These are phyloP conservation scores for Nomada lathburiana DNA, from an alignment of 2,888 invertebrate species.

Conservation along the genomic window DNA sequence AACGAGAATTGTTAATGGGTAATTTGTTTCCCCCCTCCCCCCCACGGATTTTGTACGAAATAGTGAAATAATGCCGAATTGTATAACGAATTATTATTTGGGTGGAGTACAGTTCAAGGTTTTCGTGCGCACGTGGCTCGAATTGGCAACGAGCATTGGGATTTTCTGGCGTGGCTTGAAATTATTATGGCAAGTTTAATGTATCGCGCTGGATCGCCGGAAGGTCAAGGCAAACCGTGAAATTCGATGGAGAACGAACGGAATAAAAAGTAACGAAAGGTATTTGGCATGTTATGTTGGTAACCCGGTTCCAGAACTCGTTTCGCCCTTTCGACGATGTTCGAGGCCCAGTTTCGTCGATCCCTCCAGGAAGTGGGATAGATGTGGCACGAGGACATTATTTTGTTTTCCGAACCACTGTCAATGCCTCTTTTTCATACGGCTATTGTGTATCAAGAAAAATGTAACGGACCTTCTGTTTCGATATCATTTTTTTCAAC, in stretches of 20 bases:
- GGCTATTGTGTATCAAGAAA: too few relatives aligned
- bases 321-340: conserved; percentile 70
- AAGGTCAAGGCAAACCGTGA: not conserved
- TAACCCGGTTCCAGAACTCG: conserved; percentile 80
- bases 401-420: conserved; percentile 14
- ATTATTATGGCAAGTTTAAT: too few relatives aligned
- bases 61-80: not conserved
- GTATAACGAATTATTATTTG: too few relatives aligned
- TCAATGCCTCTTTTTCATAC: not conserved
- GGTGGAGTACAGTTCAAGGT: too few relatives aligned
- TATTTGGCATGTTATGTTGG: conserved; percentile 69
- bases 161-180: too few relatives aligned
- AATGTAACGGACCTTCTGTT: too few relatives aligned
- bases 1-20: conserved; percentile 14
- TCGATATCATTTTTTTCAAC: too few relatives aligned
- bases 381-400: conserved; percentile 17
- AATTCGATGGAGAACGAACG: not conserved
- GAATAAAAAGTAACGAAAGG: conserved; percentile 52
- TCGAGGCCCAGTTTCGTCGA: conserved; percentile 52
- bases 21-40: not conserved
- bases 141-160: too few relatives aligned
- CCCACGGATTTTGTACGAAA: not conserved
- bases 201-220: too few relatives aligned
- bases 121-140: too few relatives aligned
- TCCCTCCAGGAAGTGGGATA: conserved; percentile 52